Evolutionary conservation across 2,113 vertebrate species (phyloP).

Genomic region (Ondatra zibethicus): DNA sequence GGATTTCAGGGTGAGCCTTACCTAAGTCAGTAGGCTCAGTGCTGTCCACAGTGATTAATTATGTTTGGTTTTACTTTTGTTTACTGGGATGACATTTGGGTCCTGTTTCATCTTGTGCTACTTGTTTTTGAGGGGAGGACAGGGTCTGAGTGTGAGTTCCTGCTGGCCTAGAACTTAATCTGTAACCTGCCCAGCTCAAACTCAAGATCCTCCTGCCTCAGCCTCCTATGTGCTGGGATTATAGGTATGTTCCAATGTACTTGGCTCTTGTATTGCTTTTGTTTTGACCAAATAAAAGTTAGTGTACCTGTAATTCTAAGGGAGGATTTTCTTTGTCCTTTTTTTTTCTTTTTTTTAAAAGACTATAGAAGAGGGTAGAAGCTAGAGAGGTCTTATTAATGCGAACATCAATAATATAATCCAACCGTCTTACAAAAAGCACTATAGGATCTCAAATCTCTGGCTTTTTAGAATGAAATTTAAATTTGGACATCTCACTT

Average conservation of each 20-base stretch:
- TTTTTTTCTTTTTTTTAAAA: conserved; percentile 46
- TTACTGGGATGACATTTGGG: conserved; percentile 19
- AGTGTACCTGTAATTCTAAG: neutral
- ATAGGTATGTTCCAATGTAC: neutral
- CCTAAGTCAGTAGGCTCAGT: conserved; percentile 4
- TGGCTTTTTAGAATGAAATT: conserved; percentile 40
- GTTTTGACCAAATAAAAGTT: conserved; percentile 37
- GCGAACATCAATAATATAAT: neutral
- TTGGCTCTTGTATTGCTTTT: conserved; percentile 6
- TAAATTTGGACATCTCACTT: conserved; percentile 49
- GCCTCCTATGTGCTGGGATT: neutral
- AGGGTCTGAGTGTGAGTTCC: neutral
- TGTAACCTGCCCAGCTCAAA: neutral
- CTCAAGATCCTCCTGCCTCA: neutral
- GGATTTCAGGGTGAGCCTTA: neutral
- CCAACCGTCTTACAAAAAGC: conserved; percentile 31
- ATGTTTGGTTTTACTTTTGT: neutral
- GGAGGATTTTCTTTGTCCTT: conserved; percentile 35
- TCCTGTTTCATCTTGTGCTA: conserved; percentile 32
- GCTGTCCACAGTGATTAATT: neutral
- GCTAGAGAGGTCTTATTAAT: conserved; percentile 34
- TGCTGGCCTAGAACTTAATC: neutral
- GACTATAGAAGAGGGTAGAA: neutral
- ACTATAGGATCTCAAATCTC: conserved; percentile 17
- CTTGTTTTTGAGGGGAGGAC: neutral